Conservation (phyloP, 2,888 invertebrate species). For the Netelia virgata region DNA sequence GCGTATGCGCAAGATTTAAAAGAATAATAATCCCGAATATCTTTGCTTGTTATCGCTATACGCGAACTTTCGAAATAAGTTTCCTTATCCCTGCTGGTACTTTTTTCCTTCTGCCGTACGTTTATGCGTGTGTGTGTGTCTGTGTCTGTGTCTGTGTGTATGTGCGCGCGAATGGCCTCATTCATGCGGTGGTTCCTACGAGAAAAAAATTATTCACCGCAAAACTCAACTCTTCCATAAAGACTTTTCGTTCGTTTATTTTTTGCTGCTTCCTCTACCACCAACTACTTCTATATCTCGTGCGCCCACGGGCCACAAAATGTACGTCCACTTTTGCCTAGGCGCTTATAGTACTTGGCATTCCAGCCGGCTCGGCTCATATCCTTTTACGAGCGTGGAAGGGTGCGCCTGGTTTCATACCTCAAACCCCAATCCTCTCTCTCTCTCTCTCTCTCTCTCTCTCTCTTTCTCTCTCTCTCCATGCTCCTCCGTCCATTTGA, state of each 20-base stretch:
- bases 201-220: slow-evolving; percentile 42
- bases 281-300: slow-evolving; percentile 5
- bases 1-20: not conserved
- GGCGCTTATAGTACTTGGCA: slow-evolving; percentile 73
- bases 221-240: slow-evolving; percentile 18
- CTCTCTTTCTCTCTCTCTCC: not conserved
- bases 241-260: slow-evolving; percentile 24
- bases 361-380: slow-evolving; percentile 75
- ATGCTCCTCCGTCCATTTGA: slow-evolving; percentile 70
- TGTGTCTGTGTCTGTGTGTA: not conserved
- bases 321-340: slow-evolving; percentile 51
- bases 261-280: not conserved
- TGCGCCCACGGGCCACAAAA: slow-evolving; percentile 44
- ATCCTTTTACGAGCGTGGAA: slow-evolving; percentile 76
- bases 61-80: slow-evolving; percentile 54
- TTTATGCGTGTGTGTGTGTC: slow-evolving; percentile 1
- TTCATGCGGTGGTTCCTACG: not conserved
- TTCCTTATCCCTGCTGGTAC: not conserved
- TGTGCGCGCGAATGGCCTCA: not conserved
- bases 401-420: slow-evolving; percentile 57
- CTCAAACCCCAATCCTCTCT: not conserved
- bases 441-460: not conserved
- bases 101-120: not conserved
- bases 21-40: slow-evolving; percentile 30
- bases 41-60: slow-evolving; percentile 36